Conservation (phyloP, 2,888 invertebrate genomes). For the Lithosia quadra region DNA sequence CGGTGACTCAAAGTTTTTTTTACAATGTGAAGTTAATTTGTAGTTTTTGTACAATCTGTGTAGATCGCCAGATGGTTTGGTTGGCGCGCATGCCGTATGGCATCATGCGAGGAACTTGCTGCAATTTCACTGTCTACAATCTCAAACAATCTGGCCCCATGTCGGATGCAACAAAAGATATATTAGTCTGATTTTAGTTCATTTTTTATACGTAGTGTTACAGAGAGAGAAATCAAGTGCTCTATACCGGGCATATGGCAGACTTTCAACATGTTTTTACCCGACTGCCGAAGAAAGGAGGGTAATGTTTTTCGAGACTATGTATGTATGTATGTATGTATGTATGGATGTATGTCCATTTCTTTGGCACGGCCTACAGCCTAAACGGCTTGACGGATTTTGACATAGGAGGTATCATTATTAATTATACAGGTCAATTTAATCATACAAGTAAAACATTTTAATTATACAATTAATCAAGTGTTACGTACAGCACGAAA, state of each 20-base stretch:
- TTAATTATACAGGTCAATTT: too few species aligned
- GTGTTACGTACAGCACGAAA: too few species aligned
- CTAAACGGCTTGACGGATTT: too few species aligned
- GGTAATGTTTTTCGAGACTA: too few species aligned
- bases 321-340: too few species aligned
- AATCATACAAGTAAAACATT: too few species aligned
- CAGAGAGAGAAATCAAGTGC: neutral
- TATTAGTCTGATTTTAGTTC: conserved; percentile 41
- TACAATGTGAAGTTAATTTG: conserved; percentile 65
- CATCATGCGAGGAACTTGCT: conserved; percentile 49
- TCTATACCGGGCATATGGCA: neutral
- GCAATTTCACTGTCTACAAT: conserved; percentile 77
- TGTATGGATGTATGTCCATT: too few species aligned
- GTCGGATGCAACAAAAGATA: conserved; percentile 47
- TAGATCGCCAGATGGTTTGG: conserved; percentile 70
- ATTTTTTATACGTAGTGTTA: neutral
- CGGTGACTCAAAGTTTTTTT: conserved; percentile 70
- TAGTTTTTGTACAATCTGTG: conserved; percentile 66
- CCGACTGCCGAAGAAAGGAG: too few species aligned
- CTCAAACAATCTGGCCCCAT: conserved; percentile 66
- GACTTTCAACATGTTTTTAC: neutral
- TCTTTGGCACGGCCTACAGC: too few species aligned
- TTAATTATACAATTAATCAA: too few species aligned
- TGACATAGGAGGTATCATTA: too few species aligned
- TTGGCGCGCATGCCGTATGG: conserved; percentile 72